Conservation (phyloP, 2,797 vertebrate genomes). For the Ambastaia sidthimunki region DNA sequence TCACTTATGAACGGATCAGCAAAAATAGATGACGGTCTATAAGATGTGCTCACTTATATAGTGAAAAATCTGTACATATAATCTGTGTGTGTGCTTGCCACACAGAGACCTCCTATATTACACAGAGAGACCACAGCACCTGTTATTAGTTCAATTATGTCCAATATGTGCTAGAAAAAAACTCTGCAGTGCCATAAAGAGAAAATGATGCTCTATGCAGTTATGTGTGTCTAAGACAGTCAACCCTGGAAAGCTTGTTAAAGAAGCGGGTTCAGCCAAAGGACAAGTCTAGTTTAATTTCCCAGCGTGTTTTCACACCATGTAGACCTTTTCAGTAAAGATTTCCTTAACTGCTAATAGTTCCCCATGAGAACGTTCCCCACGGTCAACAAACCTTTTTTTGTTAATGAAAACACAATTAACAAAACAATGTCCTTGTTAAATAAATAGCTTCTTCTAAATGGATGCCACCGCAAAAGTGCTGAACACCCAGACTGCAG, state of each 20-base stretch:
- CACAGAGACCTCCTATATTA: not conserved
- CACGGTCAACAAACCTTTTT: conserved; percentile 7
- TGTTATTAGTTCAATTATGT: conserved; percentile 29
- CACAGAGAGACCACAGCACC: not conserved
- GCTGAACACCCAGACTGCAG: conserved; percentile 14
- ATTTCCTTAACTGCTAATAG: conserved; percentile 34
- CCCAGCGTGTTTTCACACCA: conserved; percentile 22
- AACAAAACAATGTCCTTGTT: conserved; percentile 42
- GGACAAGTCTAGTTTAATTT: conserved; percentile 46
- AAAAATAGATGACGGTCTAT: too few species aligned
- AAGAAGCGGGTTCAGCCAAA: conserved; percentile 46
- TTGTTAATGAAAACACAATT: conserved; percentile 36
- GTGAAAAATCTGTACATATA: not conserved
- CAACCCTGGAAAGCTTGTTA: conserved; percentile 29
- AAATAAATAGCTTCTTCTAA: conserved; percentile 35
- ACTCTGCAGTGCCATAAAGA: not conserved
- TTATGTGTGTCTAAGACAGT: conserved; percentile 18
- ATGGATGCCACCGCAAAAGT: not conserved
- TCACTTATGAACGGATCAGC: not conserved
- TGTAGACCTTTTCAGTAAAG: conserved; percentile 11
- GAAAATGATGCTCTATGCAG: conserved; percentile 31
- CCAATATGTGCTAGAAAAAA: conserved; percentile 10
- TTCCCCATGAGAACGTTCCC: conserved; percentile 22
- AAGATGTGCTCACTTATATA: not conserved
- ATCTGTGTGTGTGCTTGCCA: too few species aligned